Evolutionary conservation across 2,113 vertebrate genomes (phyloP).

Genomic region (Antigone vipio): DNA sequence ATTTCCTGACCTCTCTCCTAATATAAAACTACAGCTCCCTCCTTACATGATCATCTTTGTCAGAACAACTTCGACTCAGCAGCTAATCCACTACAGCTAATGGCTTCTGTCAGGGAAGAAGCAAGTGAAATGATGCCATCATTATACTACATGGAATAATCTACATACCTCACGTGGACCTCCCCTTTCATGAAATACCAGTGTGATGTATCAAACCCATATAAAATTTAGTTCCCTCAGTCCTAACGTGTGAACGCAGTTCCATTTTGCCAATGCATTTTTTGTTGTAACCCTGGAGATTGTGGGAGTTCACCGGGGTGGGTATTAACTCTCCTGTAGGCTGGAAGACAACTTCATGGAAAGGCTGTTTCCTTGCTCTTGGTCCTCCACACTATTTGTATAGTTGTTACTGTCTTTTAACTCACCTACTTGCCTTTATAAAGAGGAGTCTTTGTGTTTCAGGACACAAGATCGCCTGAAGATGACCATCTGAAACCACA

Average conservation of each 20-base stretch:
- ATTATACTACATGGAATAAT: background rate
- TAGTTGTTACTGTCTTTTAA: background rate
- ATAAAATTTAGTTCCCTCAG: background rate
- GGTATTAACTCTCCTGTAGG: background rate
- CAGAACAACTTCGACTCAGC: background rate
- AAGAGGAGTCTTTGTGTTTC: background rate
- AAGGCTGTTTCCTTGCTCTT: background rate
- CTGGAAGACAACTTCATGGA: background rate
- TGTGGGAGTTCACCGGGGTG: background rate
- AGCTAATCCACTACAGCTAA: conserved; percentile 4
- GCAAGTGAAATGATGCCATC: background rate
- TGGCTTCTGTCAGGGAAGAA: conserved; percentile 11
- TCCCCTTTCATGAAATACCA: background rate
- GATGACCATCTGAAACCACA: background rate
- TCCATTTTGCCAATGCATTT: background rate
- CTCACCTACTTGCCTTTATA: background rate
- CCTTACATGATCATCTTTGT: background rate
- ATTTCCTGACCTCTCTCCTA: conserved; percentile 13
- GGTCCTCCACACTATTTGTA: background rate
- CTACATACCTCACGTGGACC: background rate
- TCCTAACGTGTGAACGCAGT: rapidly evolving
- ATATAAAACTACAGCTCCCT: background rate
- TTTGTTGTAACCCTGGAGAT: rapidly evolving
- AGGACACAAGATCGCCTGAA: background rate
- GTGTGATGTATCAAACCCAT: background rate